These are phyloP conservation scores for Vimba vimba DNA, from an alignment of 2,113 vertebrate genomes.

Conservation along the genomic window DNA sequence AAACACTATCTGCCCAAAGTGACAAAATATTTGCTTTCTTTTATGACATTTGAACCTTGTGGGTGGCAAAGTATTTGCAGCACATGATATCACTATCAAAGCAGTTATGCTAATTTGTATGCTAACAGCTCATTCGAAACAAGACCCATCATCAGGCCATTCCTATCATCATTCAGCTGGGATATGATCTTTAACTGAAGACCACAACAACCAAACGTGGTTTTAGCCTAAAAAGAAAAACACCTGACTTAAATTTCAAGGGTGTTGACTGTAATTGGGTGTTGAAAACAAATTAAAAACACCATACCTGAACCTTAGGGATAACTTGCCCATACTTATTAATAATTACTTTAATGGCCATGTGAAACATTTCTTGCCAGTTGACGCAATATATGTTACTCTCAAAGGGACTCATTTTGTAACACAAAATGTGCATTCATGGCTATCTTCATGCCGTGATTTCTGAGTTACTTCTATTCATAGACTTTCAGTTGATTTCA, in stretches of 20 bases:
- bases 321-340: slow-evolving; percentile 27
- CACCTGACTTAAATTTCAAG: slow-evolving; percentile 1
- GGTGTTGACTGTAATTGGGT: slow-evolving; percentile 10
- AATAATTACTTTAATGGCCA: slow-evolving; percentile 13
- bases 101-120: background rate
- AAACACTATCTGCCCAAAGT: background rate
- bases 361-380: background rate
- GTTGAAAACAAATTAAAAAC: slow-evolving; percentile 12
- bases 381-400: background rate
- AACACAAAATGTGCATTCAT: slow-evolving; percentile 20
- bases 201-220: background rate
- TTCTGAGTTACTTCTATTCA: slow-evolving; percentile 18
- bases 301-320: slow-evolving; percentile 2
- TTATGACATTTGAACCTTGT: background rate
- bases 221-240: background rate
- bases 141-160: background rate
- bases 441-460: background rate
- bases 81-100: background rate
- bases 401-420: background rate
- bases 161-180: background rate
- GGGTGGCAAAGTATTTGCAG: background rate
- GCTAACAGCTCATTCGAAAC: background rate
- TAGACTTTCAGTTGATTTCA: slow-evolving; percentile 23
- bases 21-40: background rate
- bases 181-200: slow-evolving; percentile 8